These are phyloP conservation scores for Clunio marinus DNA, from an alignment of 2,888 invertebrate genomes.

Conservation along the genomic window DNA sequence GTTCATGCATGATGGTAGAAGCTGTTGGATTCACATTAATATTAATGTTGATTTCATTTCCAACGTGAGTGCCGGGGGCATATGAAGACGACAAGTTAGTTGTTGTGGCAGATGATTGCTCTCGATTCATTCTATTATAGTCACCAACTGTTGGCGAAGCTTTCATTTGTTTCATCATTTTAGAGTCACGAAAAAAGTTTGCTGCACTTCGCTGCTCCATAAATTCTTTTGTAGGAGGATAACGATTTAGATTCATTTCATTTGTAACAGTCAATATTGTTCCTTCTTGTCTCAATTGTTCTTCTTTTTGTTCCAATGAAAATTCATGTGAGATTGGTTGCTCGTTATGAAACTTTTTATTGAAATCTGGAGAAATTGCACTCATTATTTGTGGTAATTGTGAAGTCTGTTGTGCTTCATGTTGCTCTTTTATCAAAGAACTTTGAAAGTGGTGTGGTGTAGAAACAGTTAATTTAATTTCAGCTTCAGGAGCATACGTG, in stretches of 20 bases:
- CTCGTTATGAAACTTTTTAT: neutral
- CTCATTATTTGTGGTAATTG: no score
- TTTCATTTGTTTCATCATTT: conserved; percentile 24
- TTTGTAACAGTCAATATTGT: conserved; percentile 24
- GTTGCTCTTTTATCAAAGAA: no score
- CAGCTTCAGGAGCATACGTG: no score
- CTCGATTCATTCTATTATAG: no score
- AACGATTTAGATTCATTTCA: neutral
- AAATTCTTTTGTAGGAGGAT: conserved; percentile 5
- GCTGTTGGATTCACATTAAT: no score
- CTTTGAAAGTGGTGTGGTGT: no score
- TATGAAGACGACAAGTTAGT: conserved; percentile 13
- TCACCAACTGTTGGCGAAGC: no score
- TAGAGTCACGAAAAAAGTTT: conserved; percentile 31
- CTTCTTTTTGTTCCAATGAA: conserved; percentile 34
- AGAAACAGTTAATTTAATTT: neutral
- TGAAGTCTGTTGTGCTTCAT: no score
- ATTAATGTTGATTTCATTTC: no score
- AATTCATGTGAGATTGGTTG: conserved; percentile 19
- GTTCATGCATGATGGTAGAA: no score
- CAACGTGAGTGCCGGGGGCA: no score
- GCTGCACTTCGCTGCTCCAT: conserved; percentile 4
- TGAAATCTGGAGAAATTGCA: no score
- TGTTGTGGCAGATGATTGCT: conserved; percentile 4
- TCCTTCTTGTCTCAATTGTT: conserved; percentile 30